A percentile compares a stretch with the other conserved stretches of the same genome.
Conservation (phyloP, 2,797 vertebrate genomes). For the Lepilemur septentrionalis region DNA sequence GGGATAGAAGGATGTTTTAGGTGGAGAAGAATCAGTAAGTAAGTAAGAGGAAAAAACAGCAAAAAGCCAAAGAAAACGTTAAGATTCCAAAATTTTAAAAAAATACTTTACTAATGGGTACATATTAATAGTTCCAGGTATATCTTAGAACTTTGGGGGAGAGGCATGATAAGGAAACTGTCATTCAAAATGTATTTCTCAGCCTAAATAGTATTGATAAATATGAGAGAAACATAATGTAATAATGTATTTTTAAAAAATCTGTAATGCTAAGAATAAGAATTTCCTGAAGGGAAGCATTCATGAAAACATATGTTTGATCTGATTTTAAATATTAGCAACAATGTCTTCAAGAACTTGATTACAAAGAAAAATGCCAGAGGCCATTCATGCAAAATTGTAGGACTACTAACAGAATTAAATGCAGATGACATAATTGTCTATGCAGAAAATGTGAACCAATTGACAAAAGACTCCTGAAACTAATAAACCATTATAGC, state of each 20-base stretch:
- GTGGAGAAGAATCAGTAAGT: background rate
- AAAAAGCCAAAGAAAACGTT: background rate
- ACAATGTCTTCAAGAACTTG: background rate
- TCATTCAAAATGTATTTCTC: background rate
- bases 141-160: background rate
- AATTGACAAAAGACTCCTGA: background rate
- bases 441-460: background rate
- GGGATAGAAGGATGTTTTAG: background rate
- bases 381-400: background rate
- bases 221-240: background rate
- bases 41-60: background rate
- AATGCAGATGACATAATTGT: background rate
- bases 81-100: background rate
- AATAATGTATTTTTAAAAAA: background rate
- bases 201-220: background rate
- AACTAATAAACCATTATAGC: background rate
- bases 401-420: background rate
- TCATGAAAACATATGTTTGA: slow-evolving; percentile 7
- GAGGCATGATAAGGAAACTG: background rate
- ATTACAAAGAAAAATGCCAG: background rate
- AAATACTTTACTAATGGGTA: background rate
- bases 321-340: slow-evolving; percentile 31
- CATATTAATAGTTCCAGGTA: background rate
- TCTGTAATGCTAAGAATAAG: background rate
- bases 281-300: slow-evolving; percentile 4